Conservation (phyloP, 2,888 invertebrate genomes). For the Microplitis manilae region DNA sequence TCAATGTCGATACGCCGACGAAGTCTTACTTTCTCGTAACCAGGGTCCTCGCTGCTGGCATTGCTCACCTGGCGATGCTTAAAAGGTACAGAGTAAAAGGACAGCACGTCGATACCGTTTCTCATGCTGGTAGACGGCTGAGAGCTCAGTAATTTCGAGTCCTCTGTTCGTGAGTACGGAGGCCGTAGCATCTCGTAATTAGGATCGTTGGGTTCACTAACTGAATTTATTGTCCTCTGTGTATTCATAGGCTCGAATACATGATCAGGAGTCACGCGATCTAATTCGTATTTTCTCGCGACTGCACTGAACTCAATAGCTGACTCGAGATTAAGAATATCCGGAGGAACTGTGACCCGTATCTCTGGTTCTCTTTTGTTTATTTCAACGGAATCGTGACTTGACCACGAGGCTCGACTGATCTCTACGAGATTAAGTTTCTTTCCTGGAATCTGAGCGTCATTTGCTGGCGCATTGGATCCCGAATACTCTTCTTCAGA, state of each 20-base stretch:
- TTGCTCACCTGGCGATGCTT: constrained; percentile 66
- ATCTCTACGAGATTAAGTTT: constrained; percentile 64
- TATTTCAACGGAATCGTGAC: constrained; percentile 64
- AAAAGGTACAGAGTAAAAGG: constrained; percentile 61
- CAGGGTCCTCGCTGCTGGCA: constrained; percentile 71
- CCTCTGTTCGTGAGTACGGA: constrained; percentile 63
- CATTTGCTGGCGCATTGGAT: constrained; percentile 30
- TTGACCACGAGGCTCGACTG: constrained; percentile 66
- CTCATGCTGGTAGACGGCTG: constrained; percentile 37
- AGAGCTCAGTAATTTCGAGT: constrained; percentile 21
- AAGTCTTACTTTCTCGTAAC: constrained; percentile 74
- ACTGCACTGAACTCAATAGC: constrained; percentile 51
- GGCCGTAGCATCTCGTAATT: constrained; percentile 85
- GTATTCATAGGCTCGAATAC: constrained; percentile 77
- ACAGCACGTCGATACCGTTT: constrained; percentile 58
- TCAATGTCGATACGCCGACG: constrained; percentile 57
- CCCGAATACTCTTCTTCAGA: constrained; percentile 67
- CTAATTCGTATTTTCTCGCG: constrained; percentile 73
- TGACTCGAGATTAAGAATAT: constrained; percentile 54
- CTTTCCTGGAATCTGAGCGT: constrained; percentile 47
- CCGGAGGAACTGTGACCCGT: constrained; percentile 27
- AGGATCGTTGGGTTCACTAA: constrained; percentile 74
- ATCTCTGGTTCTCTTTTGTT: constrained; percentile 60
- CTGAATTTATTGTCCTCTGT: constrained; percentile 45
- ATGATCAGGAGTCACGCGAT: constrained; percentile 70